These are phyloP conservation scores for Variabilichromis moorii DNA, from an alignment of 2,113 vertebrate species.

Conservation along the genomic window DNA sequence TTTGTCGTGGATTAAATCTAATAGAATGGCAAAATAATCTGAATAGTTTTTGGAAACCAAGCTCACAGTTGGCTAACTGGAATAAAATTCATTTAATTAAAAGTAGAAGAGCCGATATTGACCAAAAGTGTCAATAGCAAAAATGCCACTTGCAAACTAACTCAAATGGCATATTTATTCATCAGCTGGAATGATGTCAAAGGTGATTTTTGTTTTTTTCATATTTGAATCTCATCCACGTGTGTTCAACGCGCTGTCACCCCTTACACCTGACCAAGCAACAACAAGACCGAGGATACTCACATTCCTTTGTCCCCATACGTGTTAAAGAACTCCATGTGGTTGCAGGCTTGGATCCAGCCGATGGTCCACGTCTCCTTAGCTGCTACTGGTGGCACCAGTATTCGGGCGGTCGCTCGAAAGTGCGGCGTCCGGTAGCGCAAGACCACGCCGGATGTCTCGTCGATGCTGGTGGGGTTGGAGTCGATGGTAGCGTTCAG, in stretches of 20 bases:
- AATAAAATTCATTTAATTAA: neutral
- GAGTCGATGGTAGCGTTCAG: constrained; percentile 92
- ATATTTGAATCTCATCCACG: neutral
- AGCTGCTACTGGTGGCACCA: constrained; percentile 84
- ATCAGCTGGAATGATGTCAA: neutral
- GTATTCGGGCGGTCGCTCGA: constrained; percentile 86
- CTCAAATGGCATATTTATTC: neutral
- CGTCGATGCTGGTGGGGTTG: constrained; percentile 93
- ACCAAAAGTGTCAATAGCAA: neutral
- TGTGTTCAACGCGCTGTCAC: neutral
- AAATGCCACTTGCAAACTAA: neutral
- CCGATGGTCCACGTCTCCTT: constrained; percentile 96
- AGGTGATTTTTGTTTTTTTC: neutral
- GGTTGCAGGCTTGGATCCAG: constrained; percentile 98
- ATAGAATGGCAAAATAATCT: neutral
- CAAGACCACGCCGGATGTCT: constrained; percentile 92
- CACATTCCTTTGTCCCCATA: constrained; percentile 94
- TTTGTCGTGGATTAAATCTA: neutral
- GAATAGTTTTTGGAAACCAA: neutral
- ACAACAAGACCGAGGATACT: constrained; percentile 62
- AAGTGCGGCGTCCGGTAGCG: constrained; percentile 97
- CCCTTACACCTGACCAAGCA: neutral
- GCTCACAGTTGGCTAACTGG: neutral
- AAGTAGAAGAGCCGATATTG: neutral
- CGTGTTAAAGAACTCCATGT: constrained; percentile 98